Evolutionary conservation across 2,888 invertebrate species (phyloP), one percentile per base, ranked within the genome.

Genomic region (Drosophila setosimentum): DNA sequence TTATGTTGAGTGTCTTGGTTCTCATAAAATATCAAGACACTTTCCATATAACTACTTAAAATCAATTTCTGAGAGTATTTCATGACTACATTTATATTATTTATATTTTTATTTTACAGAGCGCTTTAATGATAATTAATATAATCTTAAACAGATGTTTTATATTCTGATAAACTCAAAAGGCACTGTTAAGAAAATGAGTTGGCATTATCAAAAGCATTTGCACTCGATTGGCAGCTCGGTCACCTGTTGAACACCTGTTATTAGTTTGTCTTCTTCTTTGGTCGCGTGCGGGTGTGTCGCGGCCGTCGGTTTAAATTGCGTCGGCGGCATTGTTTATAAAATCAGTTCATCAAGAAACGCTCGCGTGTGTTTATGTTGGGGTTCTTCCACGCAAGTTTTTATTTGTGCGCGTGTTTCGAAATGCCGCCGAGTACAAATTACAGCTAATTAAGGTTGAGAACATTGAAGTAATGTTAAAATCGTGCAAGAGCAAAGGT

Each of bases 261-360:
- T 77, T 77, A 81, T 81, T 78, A 78, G 78, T 81, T 81, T 77
- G 32, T 62, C 64, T 62, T 68, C n/a, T 57, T 63, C 57, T 42
- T 78, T 78, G 82, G 78, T 77, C 82, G 78, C 53, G 78, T 68
- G n/a, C 72, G 81, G 78, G 40, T 53, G 73, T 76, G 87, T 83
- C 81, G 76, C 80, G 69, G 85, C 64, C 78, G 85, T 82, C 67
- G 61, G n/a, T 68, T 58, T 57, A 57, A 79, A 59, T 85, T 70
- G 80, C 83, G 87, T 83, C 83, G 89, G 87, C 87, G 83, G 86
- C 71, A 58, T 80, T 85, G 87, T 83, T 88, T 83, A 76, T 87
- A 68, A 78, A 80, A 81, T 72, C 82, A 64, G 65, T 68, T 68
- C 59, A 60, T 27, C 40, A 49, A 54, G 62, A 30, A 73, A 33